These are phyloP conservation scores for Chaetorhynchus papuensis DNA, from an alignment of 2,113 vertebrate species.

Conservation along the genomic window DNA sequence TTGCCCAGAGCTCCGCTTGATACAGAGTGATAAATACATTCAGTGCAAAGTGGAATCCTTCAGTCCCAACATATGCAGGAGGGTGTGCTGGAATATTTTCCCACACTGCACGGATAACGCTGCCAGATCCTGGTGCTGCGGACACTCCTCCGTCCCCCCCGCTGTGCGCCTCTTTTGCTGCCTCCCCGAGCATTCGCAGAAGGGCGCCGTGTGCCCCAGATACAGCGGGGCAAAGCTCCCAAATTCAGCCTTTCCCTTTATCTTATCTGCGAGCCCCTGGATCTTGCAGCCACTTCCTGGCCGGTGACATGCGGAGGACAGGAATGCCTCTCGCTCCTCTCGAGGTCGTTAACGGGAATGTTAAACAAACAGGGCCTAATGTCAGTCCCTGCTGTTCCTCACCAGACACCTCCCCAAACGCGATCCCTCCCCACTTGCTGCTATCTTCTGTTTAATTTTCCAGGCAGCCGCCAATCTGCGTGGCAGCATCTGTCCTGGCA, in stretches of 20 bases:
- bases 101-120: not conserved
- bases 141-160: not conserved
- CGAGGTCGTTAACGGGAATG: constrained; percentile 29
- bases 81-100: not conserved
- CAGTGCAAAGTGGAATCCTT: not conserved
- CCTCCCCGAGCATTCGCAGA: not conserved
- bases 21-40: fast-evolving
- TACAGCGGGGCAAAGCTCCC: not conserved
- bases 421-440: not conserved
- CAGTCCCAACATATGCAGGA: fast-evolving
- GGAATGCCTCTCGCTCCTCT: constrained; percentile 44
- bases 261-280: constrained; percentile 35
- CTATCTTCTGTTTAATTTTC: constrained; percentile 49
- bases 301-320: constrained; percentile 13
- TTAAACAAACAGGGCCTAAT: constrained; percentile 49
- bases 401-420: constrained; percentile 44
- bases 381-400: constrained; percentile 55
- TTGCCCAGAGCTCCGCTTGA: not conserved
- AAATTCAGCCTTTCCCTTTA: constrained; percentile 36
- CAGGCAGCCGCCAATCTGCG: not conserved
- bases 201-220: not conserved
- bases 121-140: fast-evolving
- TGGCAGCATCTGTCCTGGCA: not conserved
- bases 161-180: fast-evolving
- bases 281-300: constrained; percentile 44